phyloP scores from a whole-genome alignment of 2,797 vertebrate species.

The Chelonia mydas region DNA sequence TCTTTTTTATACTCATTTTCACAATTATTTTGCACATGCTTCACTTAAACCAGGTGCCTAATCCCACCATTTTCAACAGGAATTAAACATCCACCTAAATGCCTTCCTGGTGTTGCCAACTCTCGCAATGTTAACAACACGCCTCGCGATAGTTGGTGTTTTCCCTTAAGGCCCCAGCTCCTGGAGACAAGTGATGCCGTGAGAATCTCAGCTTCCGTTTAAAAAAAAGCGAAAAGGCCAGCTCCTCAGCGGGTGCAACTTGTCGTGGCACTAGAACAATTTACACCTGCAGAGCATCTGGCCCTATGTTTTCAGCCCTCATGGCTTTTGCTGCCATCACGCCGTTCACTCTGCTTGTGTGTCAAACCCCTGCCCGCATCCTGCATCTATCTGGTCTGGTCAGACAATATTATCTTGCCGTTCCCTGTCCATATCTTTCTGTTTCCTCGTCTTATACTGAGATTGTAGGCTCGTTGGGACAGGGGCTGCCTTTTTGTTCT shows the following conservation, averaged over 20 bases:
- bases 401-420: no score
- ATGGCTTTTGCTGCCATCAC: no score
- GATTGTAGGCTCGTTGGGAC: not conserved
- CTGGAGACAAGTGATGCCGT: accelerated
- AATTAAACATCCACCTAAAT: accelerated
- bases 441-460: not conserved
- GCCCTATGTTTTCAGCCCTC: no score
- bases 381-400: no score
- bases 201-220: accelerated
- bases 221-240: accelerated
- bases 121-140: not conserved
- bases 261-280: accelerated
- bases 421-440: not conserved
- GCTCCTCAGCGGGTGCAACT: not conserved
- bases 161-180: not conserved
- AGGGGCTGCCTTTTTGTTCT: not conserved
- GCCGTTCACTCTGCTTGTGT: no score
- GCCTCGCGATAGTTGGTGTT: accelerated
- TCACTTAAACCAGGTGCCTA: not conserved
- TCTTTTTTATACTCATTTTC: accelerated
- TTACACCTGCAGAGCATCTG: no score
- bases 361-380: no score
- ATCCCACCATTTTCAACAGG: not conserved
- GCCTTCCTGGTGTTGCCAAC: accelerated
- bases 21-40: not conserved